These are phyloP conservation scores for Australoheros scitulus DNA, from an alignment of 2,113 vertebrate genomes.

Conservation along the genomic window DNA sequence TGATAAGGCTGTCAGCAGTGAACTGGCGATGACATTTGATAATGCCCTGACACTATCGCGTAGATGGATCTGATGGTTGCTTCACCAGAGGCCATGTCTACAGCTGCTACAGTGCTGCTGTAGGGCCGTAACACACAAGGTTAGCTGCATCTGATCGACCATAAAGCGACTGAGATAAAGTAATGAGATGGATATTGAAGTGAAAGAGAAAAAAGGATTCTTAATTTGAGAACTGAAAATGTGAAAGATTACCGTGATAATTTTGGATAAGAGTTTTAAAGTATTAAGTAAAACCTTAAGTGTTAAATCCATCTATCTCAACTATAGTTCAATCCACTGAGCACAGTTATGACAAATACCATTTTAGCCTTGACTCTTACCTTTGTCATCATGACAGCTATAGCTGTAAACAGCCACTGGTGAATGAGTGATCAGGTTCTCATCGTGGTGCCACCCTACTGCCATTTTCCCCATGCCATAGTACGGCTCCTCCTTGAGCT, in stretches of 20 bases:
- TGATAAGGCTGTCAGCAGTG: conserved; percentile 75
- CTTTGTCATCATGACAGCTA: conserved; percentile 85
- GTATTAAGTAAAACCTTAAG: neutral
- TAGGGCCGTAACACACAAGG: conserved; percentile 43
- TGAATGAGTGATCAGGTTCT: conserved; percentile 90
- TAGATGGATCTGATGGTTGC: conserved; percentile 73
- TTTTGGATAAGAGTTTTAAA: neutral
- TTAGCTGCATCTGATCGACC: conserved; percentile 67
- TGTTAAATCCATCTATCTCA: conserved; percentile 1
- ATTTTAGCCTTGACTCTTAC: conserved; percentile 51
- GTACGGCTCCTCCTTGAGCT: conserved; percentile 95
- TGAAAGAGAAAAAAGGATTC: conserved; percentile 21
- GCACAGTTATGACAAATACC: neutral
- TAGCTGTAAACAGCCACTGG: conserved; percentile 95
- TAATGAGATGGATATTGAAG: conserved; percentile 51
- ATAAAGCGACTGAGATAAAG: conserved; percentile 64
- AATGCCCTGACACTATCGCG: conserved; percentile 76
- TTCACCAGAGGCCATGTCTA: conserved; percentile 73
- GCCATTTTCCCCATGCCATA: conserved; percentile 98
- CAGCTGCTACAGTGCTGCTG: conserved; percentile 60
- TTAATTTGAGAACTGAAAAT: conserved; percentile 28
- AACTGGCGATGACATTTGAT: conserved; percentile 77
- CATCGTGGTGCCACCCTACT: conserved; percentile 97
- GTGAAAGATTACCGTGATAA: neutral
- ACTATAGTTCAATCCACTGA: neutral